Percentiles rank a stretch among this genome's conserved stretches.
Evolutionary conservation across 1,140 invertebrate genomes (phyloP).

Genomic region (Brachystomella parvula): DNA sequence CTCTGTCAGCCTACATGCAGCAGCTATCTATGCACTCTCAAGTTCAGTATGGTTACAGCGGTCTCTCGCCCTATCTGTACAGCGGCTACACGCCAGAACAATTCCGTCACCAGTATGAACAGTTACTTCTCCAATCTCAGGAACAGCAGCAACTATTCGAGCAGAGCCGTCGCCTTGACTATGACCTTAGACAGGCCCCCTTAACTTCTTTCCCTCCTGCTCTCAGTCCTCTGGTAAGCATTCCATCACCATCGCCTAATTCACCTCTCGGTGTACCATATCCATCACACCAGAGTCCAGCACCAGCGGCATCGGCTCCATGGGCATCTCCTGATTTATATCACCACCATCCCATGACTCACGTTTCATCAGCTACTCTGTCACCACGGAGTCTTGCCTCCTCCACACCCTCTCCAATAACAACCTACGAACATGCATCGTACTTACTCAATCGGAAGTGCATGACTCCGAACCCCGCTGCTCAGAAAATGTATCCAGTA

Average conservation of each 20-base stretch:
- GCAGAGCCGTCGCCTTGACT: conserved; percentile 18
- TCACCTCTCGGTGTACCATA: background rate
- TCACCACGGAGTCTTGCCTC: conserved; percentile 33
- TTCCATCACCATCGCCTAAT: conserved; percentile 30
- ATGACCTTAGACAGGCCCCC: conserved; percentile 16
- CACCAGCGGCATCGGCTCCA: background rate
- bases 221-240: conserved; percentile 23
- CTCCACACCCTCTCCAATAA: conserved; percentile 37
- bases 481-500: background rate
- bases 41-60: conserved; percentile 12
- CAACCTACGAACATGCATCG: conserved; percentile 23
- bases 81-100: conserved; percentile 21
- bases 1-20: background rate
- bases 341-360: conserved; percentile 2
- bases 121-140: conserved; percentile 28
- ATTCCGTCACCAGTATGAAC: conserved; percentile 27
- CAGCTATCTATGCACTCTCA: conserved; percentile 15
- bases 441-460: conserved; percentile 19
- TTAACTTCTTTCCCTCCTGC: conserved; percentile 19
- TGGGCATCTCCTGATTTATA: background rate
- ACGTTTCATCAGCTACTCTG: conserved; percentile 21
- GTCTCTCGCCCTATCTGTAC: conserved; percentile 19
- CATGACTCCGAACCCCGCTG: conserved; percentile 24
- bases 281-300: background rate
- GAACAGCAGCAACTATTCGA: conserved; percentile 14